Evolutionary conservation across 2,797 vertebrate species (phyloP), one percentile per base, ranked within the genome.

Genomic region (Galagoides demidoff): DNA sequence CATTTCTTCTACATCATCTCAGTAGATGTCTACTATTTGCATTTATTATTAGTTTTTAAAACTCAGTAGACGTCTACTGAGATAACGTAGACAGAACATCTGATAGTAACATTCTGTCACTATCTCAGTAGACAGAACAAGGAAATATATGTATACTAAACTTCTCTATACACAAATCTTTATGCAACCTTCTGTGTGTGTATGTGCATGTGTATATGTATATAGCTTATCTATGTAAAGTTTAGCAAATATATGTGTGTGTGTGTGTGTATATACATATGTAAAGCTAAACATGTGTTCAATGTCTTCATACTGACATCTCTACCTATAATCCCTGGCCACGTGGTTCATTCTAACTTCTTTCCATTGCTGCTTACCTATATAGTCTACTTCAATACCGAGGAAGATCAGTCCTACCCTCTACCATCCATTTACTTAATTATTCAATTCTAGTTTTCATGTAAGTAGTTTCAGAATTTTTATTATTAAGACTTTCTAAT

Each of bases 381-480:
- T 37, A 9, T 20, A 22, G 52, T 85, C 7, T 20, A 16, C 23
- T 52, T 3, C 13, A n/a, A 1, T 3, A 1, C 7, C 4, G 43
- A 57, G 88, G 34, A 68, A 27, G 5, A 57, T 49, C 49, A 11
- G 11, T 77, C 29, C 52, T 10, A 2, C 22, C 29, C n/a, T 22
- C 37, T 37, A 57, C n/a, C n/a, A n/a, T 7, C 22, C 16, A 66
- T 55, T 81, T 29, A 23, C 14, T 34, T 70, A 78, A 71, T 37
- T n/a, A 16, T n/a, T 74, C n/a, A 59, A 3, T 94, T 81, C 49
- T 14, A 37, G 73, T 55, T 85, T 66, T 43, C 5, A 5, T 6
- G 8, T 8, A 52, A n/a, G 39, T 27, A 85, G 23, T 92, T 94
- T 76, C 23, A 85, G 73, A 94, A 74, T 68, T 77, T 79, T 90